These are phyloP conservation scores for Apogon talboti DNA, from an alignment of 2,797 vertebrate genomes.

Conservation along the genomic window DNA sequence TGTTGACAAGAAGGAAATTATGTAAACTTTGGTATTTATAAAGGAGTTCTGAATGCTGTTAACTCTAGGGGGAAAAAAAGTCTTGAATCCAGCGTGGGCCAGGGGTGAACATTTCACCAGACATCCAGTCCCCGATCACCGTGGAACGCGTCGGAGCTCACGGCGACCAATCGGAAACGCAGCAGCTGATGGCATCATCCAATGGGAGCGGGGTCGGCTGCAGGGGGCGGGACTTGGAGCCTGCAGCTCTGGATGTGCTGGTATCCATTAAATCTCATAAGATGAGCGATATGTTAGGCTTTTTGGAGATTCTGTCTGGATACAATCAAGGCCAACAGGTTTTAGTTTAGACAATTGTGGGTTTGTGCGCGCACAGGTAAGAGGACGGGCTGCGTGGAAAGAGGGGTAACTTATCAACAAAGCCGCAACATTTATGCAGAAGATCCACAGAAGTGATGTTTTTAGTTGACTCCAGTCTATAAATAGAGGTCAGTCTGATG, in stretches of 20 bases:
- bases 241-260: slow-evolving; percentile 23
- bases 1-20: not conserved
- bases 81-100: slow-evolving; percentile 5
- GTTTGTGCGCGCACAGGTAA: slow-evolving; percentile 40
- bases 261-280: slow-evolving; percentile 22
- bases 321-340: not conserved
- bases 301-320: not conserved
- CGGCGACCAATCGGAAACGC: slow-evolving; percentile 62
- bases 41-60: not conserved
- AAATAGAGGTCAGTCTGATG: not conserved
- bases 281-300: slow-evolving; percentile 19
- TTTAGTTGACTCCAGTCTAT: not conserved
- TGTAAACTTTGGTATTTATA: not conserved
- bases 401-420: not conserved
- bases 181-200: slow-evolving; percentile 35
- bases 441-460: slow-evolving; percentile 20
- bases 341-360: not conserved
- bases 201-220: slow-evolving; percentile 60
- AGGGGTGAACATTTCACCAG: slow-evolving; percentile 55
- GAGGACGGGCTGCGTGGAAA: not conserved
- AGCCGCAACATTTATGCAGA: not conserved
- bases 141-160: not conserved
- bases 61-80: not conserved
- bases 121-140: slow-evolving; percentile 58
- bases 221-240: slow-evolving; percentile 48